A percentile compares a stretch with the other conserved stretches of the same genome.
These are phyloP conservation scores for Oxytorus armatus DNA, from an alignment of 2,888 invertebrate genomes.

Conservation along the genomic window DNA sequence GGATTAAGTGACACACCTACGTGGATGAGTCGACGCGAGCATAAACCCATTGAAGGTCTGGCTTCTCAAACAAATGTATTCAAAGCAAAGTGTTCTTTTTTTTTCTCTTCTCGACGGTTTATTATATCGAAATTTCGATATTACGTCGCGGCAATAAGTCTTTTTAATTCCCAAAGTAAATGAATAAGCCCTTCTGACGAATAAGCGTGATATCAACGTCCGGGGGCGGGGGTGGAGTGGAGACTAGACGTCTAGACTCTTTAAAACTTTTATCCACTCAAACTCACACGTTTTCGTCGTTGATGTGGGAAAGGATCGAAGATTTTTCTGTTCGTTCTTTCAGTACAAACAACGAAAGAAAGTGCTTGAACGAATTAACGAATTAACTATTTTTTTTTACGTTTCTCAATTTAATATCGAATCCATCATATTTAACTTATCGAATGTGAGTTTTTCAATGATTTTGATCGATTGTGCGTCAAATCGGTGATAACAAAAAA, in stretches of 20 bases:
- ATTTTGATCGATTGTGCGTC: no score
- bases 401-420: no score
- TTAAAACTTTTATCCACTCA: slow-evolving; percentile 15
- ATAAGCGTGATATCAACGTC: slow-evolving; percentile 2
- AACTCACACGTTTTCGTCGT: slow-evolving; percentile 9
- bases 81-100: background rate
- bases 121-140: slow-evolving; percentile 28
- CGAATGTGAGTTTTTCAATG: no score
- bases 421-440: no score
- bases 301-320: background rate
- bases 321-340: background rate
- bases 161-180: slow-evolving; percentile 4
- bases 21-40: slow-evolving; percentile 51
- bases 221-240: no score
- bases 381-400: no score
- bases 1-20: slow-evolving; percentile 65
- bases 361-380: no score
- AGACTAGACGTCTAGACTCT: slow-evolving; percentile 20
- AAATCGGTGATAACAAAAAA: no score
- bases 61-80: slow-evolving; percentile 14
- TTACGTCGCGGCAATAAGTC: slow-evolving; percentile 1
- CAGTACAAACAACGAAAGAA: background rate
- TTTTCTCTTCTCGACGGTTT: background rate
- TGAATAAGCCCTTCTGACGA: slow-evolving; percentile 2
- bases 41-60: slow-evolving; percentile 29